Evolutionary conservation across 1,140 invertebrate genomes (phyloP).

Genomic region (Theocolax elegans): DNA sequence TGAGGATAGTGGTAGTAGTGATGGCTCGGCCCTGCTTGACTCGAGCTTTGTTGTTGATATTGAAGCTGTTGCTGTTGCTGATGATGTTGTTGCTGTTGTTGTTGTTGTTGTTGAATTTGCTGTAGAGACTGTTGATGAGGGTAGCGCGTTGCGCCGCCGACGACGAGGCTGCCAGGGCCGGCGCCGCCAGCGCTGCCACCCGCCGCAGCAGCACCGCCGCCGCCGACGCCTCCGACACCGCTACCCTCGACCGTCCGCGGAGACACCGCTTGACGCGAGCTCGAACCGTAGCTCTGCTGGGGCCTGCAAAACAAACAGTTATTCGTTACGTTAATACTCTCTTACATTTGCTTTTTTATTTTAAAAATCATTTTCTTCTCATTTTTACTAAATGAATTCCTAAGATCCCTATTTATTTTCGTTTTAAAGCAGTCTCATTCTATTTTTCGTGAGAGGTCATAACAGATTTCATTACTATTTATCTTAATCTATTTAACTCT

Average conservation of each 20-base stretch:
- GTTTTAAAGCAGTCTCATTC: too few species aligned
- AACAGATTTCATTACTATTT: too few species aligned
- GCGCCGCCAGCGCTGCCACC: conserved; percentile 25
- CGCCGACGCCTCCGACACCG: conserved; percentile 35
- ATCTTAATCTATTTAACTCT: too few species aligned
- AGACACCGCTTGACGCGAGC: conserved; percentile 61
- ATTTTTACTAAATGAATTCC: too few species aligned
- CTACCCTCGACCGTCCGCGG: conserved; percentile 58
- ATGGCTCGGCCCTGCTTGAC: background rate
- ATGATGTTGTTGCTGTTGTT: conserved; percentile 9
- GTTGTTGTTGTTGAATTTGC: background rate
- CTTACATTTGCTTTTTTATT: too few species aligned
- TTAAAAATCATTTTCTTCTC: too few species aligned
- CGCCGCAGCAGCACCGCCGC: conserved; percentile 33
- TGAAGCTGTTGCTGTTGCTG: conserved; percentile 7
- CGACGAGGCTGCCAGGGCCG: conserved; percentile 41
- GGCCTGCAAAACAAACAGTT: conserved; percentile 57
- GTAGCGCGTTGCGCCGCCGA: conserved; percentile 32
- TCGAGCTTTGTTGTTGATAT: background rate
- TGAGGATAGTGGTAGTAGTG: conserved; percentile 14
- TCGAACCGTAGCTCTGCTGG: conserved; percentile 57
- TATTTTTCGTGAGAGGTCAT: too few species aligned
- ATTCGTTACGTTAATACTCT: too few species aligned
- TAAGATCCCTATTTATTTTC: too few species aligned
- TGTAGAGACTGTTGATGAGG: conserved; percentile 14